Evolutionary conservation across 2,888 invertebrate genomes (phyloP).

Genomic region (Scrobipalpa atriplicella): DNA sequence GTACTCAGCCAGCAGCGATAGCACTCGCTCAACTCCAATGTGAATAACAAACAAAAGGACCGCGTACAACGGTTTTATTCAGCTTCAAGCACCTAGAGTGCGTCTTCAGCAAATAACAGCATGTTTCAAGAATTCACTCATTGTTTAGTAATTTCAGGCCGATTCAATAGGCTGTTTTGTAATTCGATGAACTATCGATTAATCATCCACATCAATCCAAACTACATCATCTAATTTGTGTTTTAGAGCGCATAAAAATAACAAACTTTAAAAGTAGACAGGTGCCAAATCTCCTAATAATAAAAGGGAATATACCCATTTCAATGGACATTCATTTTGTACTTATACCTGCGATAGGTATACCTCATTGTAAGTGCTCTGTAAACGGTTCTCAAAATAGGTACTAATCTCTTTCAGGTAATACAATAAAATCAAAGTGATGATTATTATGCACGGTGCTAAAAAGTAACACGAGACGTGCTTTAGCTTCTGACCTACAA

Average conservation of each 20-base stretch:
- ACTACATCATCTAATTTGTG: too few species aligned
- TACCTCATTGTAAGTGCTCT: too few species aligned
- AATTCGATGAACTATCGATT: conserved; percentile 4
- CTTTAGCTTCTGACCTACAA: conserved; percentile 12
- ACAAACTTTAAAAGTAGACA: too few species aligned
- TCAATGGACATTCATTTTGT: too few species aligned
- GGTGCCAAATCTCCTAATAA: too few species aligned
- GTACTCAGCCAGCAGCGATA: conserved; percentile 19
- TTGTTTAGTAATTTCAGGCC: neutral
- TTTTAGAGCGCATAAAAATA: too few species aligned
- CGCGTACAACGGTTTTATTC: conserved; percentile 39
- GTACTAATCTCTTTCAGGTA: conserved; percentile 11
- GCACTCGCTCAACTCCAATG: conserved; percentile 18
- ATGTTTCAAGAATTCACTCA: conserved; percentile 14
- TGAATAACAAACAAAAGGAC: conserved; percentile 27
- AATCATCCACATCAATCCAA: too few species aligned
- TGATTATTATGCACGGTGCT: neutral
- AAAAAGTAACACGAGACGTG: conserved; percentile 19
- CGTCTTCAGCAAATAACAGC: conserved; percentile 35
- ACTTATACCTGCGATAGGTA: too few species aligned
- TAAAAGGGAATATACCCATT: too few species aligned
- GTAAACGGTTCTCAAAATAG: neutral
- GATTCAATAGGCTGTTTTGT: conserved; percentile 10
- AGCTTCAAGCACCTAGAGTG: conserved; percentile 32
- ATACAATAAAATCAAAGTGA: conserved; percentile 12